Conservation (phyloP, 2,888 invertebrate species). For the Ypsolopha sequella region DNA sequence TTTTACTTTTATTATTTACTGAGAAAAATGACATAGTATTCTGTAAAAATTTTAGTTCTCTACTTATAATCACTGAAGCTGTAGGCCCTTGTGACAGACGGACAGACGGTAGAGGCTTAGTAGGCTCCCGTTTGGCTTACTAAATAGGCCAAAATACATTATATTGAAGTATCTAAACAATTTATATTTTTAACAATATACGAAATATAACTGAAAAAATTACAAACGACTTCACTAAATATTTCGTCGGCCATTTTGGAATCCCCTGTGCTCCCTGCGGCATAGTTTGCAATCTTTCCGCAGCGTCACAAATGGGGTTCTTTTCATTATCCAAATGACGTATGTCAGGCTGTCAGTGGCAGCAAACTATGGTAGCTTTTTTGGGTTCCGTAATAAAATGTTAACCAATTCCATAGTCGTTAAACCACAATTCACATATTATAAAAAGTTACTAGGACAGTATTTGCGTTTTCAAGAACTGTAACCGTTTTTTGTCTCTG, state of each 20-base stretch:
- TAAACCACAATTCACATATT: background rate
- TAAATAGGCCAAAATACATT: background rate
- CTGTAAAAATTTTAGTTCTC: too few species aligned
- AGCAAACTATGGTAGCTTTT: background rate
- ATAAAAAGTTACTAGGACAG: background rate
- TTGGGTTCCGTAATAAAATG: background rate
- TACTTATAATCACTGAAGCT: too few species aligned
- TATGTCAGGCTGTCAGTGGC: background rate
- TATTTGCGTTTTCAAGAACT: background rate
- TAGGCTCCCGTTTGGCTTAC: background rate
- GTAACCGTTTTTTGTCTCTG: background rate
- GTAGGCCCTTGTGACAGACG: too few species aligned
- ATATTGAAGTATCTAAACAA: background rate
- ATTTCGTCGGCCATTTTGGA: background rate
- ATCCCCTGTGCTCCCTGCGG: background rate
- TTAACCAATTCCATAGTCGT: background rate
- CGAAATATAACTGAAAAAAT: background rate
- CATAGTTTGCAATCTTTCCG: slow-evolving; percentile 2
- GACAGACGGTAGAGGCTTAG: too few species aligned
- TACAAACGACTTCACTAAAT: background rate
- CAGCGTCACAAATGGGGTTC: background rate
- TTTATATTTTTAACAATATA: background rate
- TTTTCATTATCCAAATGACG: slow-evolving; percentile 4
- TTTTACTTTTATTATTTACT: too few species aligned
- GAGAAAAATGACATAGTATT: too few species aligned